Evolutionary conservation across 2,888 invertebrate species (phyloP).

Genomic region (Timandra comae): DNA sequence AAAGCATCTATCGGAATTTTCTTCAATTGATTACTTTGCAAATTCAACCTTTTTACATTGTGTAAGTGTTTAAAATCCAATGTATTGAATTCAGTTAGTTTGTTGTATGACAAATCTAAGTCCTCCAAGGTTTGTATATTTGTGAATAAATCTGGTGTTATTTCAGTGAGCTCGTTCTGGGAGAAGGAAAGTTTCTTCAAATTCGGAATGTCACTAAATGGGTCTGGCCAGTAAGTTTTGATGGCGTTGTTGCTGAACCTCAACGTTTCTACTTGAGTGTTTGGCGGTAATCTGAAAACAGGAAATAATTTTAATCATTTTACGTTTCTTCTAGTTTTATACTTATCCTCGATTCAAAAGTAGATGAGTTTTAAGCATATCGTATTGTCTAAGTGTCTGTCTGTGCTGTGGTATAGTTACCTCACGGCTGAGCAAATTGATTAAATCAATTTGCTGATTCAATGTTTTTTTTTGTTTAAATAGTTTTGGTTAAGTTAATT

Average conservation of each 20-base stretch:
- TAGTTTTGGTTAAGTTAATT: too few relatives aligned
- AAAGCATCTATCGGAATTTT: slow-evolving; percentile 56
- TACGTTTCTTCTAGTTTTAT: too few relatives aligned
- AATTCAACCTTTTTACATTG: slow-evolving; percentile 54
- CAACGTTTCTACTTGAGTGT: slow-evolving; percentile 54
- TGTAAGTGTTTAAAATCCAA: slow-evolving; percentile 54
- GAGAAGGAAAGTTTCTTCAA: slow-evolving; percentile 64
- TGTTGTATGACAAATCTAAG: slow-evolving; percentile 74
- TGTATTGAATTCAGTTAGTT: slow-evolving; percentile 52
- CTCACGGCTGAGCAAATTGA: too few relatives aligned
- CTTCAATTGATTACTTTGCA: slow-evolving; percentile 64
- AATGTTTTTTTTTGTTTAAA: too few relatives aligned
- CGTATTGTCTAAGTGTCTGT: too few relatives aligned
- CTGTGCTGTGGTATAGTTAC: too few relatives aligned
- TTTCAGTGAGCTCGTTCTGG: slow-evolving; percentile 60
- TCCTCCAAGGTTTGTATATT: slow-evolving; percentile 56
- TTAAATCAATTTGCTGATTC: too few relatives aligned
- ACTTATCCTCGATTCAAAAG: too few relatives aligned
- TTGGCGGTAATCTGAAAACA: slow-evolving; percentile 55
- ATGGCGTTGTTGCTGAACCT: slow-evolving; percentile 62
- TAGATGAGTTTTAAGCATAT: too few relatives aligned
- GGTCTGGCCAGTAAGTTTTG: slow-evolving; percentile 65
- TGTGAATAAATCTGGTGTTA: slow-evolving; percentile 66
- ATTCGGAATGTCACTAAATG: slow-evolving; percentile 54
- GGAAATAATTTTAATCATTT: neutral